Base-by-base conservation (phyloP, 2,797 vertebrate species). In the Bovichtus diacanthus region DNA sequence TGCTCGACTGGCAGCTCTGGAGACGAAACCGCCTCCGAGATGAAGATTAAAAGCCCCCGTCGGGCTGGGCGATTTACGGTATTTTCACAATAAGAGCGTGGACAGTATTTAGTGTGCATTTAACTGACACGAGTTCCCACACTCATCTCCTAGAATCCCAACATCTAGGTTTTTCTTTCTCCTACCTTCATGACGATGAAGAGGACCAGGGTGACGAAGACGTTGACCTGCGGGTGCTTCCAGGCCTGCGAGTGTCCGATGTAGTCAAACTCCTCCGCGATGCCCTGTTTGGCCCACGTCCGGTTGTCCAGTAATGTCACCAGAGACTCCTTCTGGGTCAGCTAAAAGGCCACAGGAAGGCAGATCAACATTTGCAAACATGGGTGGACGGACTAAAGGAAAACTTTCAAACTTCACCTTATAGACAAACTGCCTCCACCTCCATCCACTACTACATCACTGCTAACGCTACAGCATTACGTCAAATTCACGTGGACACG, bases 101-200 rank as follows among this genome's bases (percentile, higher is more conserved):
- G 36, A 27, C 16, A 39, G 12, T 15, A 27, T 25, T 44, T 18
- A 13, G 8, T 6, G 4, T 58, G 3, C 6, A 21, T n/a, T 34
- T 41, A 8, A n/a, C 11, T 25, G 7, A 44, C 21, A 38, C 29
- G 3, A 16, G 38, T 41, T 8, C 44, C 16, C 43, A 6, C 44
- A 16, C 3, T 3, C 16, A 16, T 44, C n/a, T n/a, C n/a, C n/a
- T 21, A 23, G 49, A 41, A 47, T 38, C 6, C 18, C 25, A 39
- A 2, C 34, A 50, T 49, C 36, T 56, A 39, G 10, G 1, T 16
- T 2, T 19, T 31, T 11, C 51, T 49, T 4, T 19, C 23, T 10
- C 78, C 27, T 82, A 95, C 98, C 97, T 97, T 99, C 98, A 99
- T 99, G 78, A 99, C 90, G 47, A 98, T 98, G 94, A 99, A 99